These are phyloP conservation scores for Vireo griseus DNA, from an alignment of 2,797 vertebrate species.

Conservation along the genomic window DNA sequence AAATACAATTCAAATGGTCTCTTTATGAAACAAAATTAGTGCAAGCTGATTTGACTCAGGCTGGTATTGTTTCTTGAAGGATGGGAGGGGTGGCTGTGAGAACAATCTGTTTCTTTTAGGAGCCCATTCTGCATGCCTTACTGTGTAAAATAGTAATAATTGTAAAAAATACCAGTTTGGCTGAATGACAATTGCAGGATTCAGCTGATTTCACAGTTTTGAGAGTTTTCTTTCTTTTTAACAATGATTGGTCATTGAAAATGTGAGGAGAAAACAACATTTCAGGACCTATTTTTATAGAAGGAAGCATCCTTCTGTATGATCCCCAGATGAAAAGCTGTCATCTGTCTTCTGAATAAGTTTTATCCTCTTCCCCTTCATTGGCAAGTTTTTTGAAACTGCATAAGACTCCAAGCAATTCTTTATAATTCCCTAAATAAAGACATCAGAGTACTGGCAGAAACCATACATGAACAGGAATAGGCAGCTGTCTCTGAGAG, in stretches of 20 bases:
- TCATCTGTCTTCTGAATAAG: slow-evolving; percentile 71
- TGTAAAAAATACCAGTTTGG: background rate
- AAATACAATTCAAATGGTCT: background rate
- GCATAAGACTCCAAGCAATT: slow-evolving; percentile 71
- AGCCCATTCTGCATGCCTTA: background rate
- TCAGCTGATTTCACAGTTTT: slow-evolving; percentile 44
- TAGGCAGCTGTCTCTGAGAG: slow-evolving; percentile 54
- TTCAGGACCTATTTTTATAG: slow-evolving; percentile 68
- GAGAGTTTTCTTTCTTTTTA: slow-evolving; percentile 24
- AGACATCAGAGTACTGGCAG: slow-evolving; percentile 71
- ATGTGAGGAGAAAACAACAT: slow-evolving; percentile 51
- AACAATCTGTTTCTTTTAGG: slow-evolving; percentile 45
- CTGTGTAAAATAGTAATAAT: slow-evolving; percentile 2
- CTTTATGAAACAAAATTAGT: slow-evolving; percentile 34
- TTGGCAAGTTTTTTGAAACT: slow-evolving; percentile 66
- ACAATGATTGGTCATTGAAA: slow-evolving; percentile 50
- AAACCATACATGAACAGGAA: slow-evolving; percentile 60
- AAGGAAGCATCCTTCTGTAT: slow-evolving; percentile 66
- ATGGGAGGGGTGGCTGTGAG: background rate
- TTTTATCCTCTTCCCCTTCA: slow-evolving; percentile 68
- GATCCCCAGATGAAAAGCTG: slow-evolving; percentile 72
- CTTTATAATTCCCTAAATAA: slow-evolving; percentile 76
- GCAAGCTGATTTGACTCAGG: slow-evolving; percentile 18
- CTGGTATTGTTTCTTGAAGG: slow-evolving; percentile 54
- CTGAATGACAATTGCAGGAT: background rate